A percentile compares a stretch with the other conserved stretches of the same genome.
Evolutionary conservation across 2,888 invertebrate species (phyloP).

Genomic region (Aelia acuminata): DNA sequence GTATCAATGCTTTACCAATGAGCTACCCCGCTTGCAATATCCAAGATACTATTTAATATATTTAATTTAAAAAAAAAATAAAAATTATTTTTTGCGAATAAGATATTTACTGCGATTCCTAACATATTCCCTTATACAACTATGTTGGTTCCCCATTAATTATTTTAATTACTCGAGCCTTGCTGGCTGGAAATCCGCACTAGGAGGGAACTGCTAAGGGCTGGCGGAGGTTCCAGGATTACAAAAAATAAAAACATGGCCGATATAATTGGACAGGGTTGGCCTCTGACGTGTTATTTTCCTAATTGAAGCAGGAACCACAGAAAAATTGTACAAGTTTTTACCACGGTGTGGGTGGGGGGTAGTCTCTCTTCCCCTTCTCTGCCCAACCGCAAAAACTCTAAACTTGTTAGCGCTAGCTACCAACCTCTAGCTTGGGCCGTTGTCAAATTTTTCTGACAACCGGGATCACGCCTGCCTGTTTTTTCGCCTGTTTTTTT

Average conservation of each 20-base stretch:
- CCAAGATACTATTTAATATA: too few species aligned
- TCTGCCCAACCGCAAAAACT: conserved; percentile 53
- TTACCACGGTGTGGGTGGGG: conserved; percentile 9
- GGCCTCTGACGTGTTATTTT: conserved; percentile 57
- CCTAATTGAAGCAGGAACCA: conserved; percentile 56
- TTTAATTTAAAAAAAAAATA: background rate
- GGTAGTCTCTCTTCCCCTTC: background rate
- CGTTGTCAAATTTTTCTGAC: conserved; percentile 59
- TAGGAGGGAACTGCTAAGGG: conserved; percentile 10
- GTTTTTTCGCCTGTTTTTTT: conserved; percentile 39
- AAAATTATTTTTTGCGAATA: background rate
- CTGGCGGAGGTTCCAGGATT: conserved; percentile 31
- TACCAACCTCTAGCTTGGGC: conserved; percentile 16
- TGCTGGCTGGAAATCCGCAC: conserved; percentile 12
- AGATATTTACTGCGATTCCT: background rate
- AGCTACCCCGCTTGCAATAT: too few species aligned
- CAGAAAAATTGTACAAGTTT: conserved; percentile 60
- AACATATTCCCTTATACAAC: background rate
- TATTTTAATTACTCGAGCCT: background rate
- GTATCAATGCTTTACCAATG: too few species aligned
- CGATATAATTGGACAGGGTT: conserved; percentile 57
- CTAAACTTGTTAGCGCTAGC: conserved; percentile 55
- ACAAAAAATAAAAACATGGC: conserved; percentile 50
- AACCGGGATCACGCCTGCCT: conserved; percentile 53
- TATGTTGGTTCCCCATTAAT: background rate